phyloP scores from a whole-genome alignment of 2,888 invertebrate species.

The Diaprepes abbreviatus region DNA sequence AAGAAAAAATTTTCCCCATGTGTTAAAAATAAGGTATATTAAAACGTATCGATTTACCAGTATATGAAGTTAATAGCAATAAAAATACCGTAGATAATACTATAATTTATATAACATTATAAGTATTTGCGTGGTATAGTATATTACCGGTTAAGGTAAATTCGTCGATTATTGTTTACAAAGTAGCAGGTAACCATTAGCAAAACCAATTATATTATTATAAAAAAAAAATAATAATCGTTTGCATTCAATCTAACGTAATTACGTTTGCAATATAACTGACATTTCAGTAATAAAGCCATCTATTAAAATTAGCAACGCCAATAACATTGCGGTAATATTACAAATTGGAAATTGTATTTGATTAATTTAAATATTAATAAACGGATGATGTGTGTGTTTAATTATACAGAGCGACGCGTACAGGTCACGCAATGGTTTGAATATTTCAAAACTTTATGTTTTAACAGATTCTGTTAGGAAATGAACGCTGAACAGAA shows the following conservation, averaged over 20 bases:
- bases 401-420: too few relatives aligned
- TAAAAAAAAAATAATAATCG: background rate
- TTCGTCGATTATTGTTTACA: background rate
- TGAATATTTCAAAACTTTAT: too few relatives aligned
- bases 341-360: background rate
- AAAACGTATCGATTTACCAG: too few relatives aligned
- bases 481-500: too few relatives aligned
- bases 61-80: too few relatives aligned
- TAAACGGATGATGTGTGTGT: too few relatives aligned
- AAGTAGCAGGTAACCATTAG: background rate
- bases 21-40: too few relatives aligned
- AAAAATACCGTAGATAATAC: too few relatives aligned
- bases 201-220: background rate
- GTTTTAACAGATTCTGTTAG: too few relatives aligned
- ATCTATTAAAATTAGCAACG: conserved; percentile 3
- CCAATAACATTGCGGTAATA: background rate
- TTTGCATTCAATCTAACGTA: background rate
- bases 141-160: background rate
- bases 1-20: too few relatives aligned
- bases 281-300: background rate
- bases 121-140: background rate
- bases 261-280: conserved; percentile 13
- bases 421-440: too few relatives aligned
- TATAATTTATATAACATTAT: background rate
- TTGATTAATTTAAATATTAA: conserved; percentile 3